Base-by-base conservation (phyloP, 2,888 invertebrate genomes). In the Dusona sp. region DNA sequence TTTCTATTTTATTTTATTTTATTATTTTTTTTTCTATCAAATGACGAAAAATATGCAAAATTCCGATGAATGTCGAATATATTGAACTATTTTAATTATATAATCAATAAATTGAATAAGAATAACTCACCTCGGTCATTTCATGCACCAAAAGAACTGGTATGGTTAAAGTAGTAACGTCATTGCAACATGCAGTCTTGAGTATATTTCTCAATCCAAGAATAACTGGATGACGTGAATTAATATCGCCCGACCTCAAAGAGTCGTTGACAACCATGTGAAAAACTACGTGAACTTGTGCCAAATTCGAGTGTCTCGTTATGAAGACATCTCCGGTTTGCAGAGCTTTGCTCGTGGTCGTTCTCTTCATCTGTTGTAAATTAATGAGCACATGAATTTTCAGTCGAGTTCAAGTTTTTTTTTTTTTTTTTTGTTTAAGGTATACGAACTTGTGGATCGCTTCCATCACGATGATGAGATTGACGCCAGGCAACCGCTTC, bases 191-290 rank as follows among this genome's bases (percentile, higher is more conserved):
- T n/a, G 99, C 98, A 77, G 98, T 97, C 95, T 99, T 98, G 90
- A 99, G 95, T 87, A 99, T 97, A 95, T 99, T 99, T 86, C 99
- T 96, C 85, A 99, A 95, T 0, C 99, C 99, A 84, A 99, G 95
- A 90, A 99, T 98, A 33, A 98, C 98, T 3, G 98, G 98, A 95
- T 99, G 99, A 3, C 99, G 96, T 0, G 99, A 99, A 91, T 98
- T 98, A 78, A 99, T 98, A 93, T 99, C 99, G 83, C 96, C 97
- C 83, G 95, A 95, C 92, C 95, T 93, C 19, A 96, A 94, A 42
- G 95, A 95, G 91, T 99, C 98, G 93, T 99, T 99, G 0, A 97
- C 97, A 9, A 99, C 97, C 92, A 99, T 96, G 93, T 99, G 99
- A 95, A 99, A 99, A 72, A 99, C 97, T 1, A 99, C 97, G 95